Evolutionary conservation across 2,888 invertebrate genomes (phyloP).

Genomic region (Melieria crassipennis): DNA sequence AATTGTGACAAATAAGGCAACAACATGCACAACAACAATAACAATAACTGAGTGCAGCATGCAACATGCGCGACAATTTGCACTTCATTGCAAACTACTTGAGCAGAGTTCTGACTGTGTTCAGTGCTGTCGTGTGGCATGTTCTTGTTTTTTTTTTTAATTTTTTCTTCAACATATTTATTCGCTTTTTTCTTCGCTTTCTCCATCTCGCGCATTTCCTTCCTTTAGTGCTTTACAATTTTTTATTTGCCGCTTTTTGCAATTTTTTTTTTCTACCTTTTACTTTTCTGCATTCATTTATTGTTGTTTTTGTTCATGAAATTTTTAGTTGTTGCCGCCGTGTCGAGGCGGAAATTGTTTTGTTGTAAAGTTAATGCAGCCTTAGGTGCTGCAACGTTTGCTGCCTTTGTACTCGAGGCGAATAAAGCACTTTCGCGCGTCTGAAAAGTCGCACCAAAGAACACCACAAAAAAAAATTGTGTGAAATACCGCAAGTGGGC

Average conservation of each 20-base stretch:
- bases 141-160: background rate
- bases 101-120: background rate
- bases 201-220: background rate
- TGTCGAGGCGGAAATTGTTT: slow-evolving; percentile 35
- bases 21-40: slow-evolving; percentile 11
- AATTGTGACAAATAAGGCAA: slow-evolving; percentile 35
- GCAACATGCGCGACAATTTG: slow-evolving; percentile 21
- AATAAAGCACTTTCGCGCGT: too few species aligned
- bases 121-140: too few species aligned
- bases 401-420: too few species aligned
- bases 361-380: slow-evolving; percentile 19
- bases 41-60: background rate
- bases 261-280: background rate
- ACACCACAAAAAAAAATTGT: too few species aligned
- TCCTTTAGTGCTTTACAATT: background rate
- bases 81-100: slow-evolving; percentile 33
- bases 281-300: background rate
- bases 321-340: background rate
- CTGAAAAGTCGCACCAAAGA: too few species aligned
- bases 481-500: too few species aligned
- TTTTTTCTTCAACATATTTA: slow-evolving; percentile 1
- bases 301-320: slow-evolving; percentile 14
- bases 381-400: background rate
- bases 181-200: background rate
- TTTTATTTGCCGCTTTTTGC: background rate